Conservation (phyloP, 2,888 invertebrate genomes). For the Cordylochernes scorpioides region DNA sequence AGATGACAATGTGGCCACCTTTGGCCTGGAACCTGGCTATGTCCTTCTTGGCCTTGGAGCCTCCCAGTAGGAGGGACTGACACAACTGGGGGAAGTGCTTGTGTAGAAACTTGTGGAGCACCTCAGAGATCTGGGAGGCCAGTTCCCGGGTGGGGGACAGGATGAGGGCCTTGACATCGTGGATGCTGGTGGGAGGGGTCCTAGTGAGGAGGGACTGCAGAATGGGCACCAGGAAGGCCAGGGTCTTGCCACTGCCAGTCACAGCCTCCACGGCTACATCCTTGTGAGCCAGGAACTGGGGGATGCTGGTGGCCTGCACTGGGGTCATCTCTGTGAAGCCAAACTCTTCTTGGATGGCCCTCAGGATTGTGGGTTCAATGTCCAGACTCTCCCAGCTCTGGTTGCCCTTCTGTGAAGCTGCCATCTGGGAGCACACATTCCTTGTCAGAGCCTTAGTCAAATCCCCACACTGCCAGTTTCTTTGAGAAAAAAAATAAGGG, state of each 20-base stretch:
- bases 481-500: too few relatives aligned
- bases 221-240: constrained; percentile 78
- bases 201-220: constrained; percentile 44
- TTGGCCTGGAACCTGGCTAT: constrained; percentile 34
- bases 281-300: constrained; percentile 57
- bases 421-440: too few relatives aligned
- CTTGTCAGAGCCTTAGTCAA: too few relatives aligned
- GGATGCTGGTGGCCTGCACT: constrained; percentile 54
- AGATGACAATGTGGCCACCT: constrained; percentile 62
- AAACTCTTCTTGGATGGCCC: constrained; percentile 21
- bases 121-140: constrained; percentile 53
- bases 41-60: constrained; percentile 49
- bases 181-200: constrained; percentile 33
- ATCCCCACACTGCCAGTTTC: too few relatives aligned
- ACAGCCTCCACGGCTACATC: constrained; percentile 96
- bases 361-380: constrained; percentile 2
- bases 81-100: constrained; percentile 17
- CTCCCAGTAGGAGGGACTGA: constrained; percentile 36
- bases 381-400: constrained; percentile 4
- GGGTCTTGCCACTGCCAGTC: constrained; percentile 91
- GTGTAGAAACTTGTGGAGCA: constrained; percentile 17
- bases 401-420: too few relatives aligned
- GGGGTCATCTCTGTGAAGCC: constrained; percentile 33
- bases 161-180: constrained; percentile 50
- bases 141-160: constrained; percentile 87